Evolutionary conservation across 2,113 vertebrate species (phyloP), one percentile per base, ranked within the genome.

Genomic region (Leptocoma aspasia): DNA sequence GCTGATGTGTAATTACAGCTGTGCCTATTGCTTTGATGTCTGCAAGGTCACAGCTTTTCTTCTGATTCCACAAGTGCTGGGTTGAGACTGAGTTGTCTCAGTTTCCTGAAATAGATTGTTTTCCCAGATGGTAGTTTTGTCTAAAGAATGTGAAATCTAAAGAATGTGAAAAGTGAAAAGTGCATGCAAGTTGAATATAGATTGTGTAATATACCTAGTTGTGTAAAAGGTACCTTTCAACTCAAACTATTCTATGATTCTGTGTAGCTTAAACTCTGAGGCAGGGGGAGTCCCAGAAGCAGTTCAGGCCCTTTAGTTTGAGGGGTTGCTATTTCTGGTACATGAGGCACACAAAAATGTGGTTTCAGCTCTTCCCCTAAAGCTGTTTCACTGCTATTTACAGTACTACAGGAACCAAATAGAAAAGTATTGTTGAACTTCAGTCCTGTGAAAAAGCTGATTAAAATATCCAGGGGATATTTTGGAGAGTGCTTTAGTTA

Each of bases 101-200:
- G 64, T 83, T 94, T 92, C 90, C 92, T 78, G 61, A 93, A 94
- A 94, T 89, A 93, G 80, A 53, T 86, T 94, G 52, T 83, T 76
- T 95, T 94, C n/a, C 57, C 85, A 93, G 64, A 66, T 90, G 89
- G 64, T 69, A 77, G 16, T 41, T 73, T 88, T 94, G 61, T 72
- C 63, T 94, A 39, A 83, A 92, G 86, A 90, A 80, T 82, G 47
- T 52, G 59, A 90, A 86, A 73, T 86, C 30, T 39, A 39, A 39
- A 39, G 39, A 10, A 39, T 39, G 39, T 39, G 68, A 81, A 39
- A 80, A 73, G 47, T 64, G 61, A 57, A 39, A 92, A 89, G 45
- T 23, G 5, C 47, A 17, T 61, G n/a, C 49, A 78, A 28, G 47
- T 75, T 83, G 71, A 81, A 20, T 30, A 13, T 24, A 52, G 52